phyloP scores from a whole-genome alignment of 1,140 invertebrate genomes.

The Leptonema lineaticorne region DNA sequence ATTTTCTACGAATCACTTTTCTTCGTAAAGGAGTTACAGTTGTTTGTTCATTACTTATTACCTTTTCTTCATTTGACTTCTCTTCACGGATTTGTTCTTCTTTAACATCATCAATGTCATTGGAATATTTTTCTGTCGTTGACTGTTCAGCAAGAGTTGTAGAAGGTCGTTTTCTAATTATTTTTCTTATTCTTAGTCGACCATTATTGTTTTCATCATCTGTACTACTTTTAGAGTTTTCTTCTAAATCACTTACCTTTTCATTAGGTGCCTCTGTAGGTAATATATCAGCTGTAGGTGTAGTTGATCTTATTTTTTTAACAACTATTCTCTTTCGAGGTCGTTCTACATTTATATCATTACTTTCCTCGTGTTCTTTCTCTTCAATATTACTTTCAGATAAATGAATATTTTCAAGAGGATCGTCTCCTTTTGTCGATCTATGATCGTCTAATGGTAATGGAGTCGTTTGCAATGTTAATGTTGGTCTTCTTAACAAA shows the following conservation, averaged over 20 bases:
- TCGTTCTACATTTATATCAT: constrained; percentile 38
- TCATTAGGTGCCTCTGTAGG: constrained; percentile 42
- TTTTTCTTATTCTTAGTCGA: constrained; percentile 52
- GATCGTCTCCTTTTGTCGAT: constrained; percentile 45
- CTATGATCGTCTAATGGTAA: constrained; percentile 43
- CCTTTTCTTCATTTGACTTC: not conserved
- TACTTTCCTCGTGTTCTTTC: constrained; percentile 50
- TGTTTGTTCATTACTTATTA: not conserved
- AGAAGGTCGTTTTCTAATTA: constrained; percentile 49
- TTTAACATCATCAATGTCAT: not conserved
- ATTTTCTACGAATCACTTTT: constrained; percentile 44
- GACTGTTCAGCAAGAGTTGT: not conserved
- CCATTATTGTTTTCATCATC: constrained; percentile 28
- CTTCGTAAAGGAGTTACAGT: not conserved
- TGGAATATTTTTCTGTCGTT: not conserved
- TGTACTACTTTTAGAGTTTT: constrained; percentile 10
- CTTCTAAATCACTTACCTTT: constrained; percentile 43
- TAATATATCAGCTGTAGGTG: constrained; percentile 42
- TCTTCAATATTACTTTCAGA: constrained; percentile 60
- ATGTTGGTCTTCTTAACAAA: constrained; percentile 36
- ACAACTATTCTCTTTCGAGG: constrained; percentile 45
- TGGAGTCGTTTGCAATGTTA: not conserved
- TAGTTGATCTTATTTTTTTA: constrained; percentile 45
- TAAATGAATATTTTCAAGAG: constrained; percentile 57
- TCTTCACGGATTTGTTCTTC: not conserved